These are phyloP conservation scores for Ophioninae sp. DNA, from an alignment of 2,888 invertebrate genomes.

Conservation along the genomic window DNA sequence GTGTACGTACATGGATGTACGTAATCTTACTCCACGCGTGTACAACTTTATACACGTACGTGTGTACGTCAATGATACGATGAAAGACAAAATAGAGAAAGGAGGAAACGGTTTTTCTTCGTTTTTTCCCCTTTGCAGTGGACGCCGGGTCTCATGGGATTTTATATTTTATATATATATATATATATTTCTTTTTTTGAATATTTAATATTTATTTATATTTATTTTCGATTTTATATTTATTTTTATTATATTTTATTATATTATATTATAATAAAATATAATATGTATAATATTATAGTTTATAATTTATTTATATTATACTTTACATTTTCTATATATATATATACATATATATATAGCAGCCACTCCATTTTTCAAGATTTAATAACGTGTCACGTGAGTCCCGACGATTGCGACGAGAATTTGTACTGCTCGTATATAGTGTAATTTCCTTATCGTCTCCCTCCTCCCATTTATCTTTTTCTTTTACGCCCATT, in stretches of 20 bases:
- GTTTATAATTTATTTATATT: too few relatives aligned
- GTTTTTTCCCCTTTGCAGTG: constrained; percentile 27
- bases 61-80: constrained; percentile 15
- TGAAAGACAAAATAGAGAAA: constrained; percentile 14
- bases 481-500: neutral
- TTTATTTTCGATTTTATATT: constrained; percentile 5
- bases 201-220: too few relatives aligned
- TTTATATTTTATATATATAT: constrained; percentile 15
- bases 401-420: constrained; percentile 29
- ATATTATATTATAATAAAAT: too few relatives aligned
- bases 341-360: too few relatives aligned
- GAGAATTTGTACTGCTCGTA: constrained; percentile 3
- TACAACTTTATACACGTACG: too few relatives aligned
- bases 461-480: constrained; percentile 7
- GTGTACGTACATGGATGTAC: neutral
- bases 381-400: constrained; percentile 54
- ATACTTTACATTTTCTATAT: too few relatives aligned
- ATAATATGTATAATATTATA: too few relatives aligned
- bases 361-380: constrained; percentile 22
- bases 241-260: too few relatives aligned
- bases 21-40: neutral
- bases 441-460: neutral
- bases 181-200: too few relatives aligned
- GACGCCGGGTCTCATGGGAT: constrained; percentile 5
- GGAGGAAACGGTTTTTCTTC: constrained; percentile 19